Evolutionary conservation across 1,140 invertebrate genomes (phyloP).

Genomic region (Halesus radiatus): DNA sequence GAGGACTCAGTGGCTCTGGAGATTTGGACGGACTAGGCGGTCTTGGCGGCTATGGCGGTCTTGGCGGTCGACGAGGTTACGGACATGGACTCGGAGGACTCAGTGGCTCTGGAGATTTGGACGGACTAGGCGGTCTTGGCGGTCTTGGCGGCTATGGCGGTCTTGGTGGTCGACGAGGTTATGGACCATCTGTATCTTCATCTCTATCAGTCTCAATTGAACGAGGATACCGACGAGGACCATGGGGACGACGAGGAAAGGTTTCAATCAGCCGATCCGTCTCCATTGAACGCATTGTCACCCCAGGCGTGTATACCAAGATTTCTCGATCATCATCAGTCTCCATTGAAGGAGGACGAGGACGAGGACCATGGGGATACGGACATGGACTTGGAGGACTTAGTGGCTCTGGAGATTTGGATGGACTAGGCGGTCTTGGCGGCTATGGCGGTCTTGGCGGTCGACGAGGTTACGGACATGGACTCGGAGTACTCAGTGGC

Average conservation of each 20-base stretch:
- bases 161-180: not conserved
- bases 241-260: not conserved
- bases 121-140: not conserved
- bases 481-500: too few species aligned
- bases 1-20: not conserved
- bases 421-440: too few species aligned
- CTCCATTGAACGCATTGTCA: not conserved
- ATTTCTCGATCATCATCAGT: not conserved
- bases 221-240: not conserved
- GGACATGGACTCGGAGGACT: not conserved
- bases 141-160: not conserved
- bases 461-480: too few species aligned
- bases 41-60: not conserved
- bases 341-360: not conserved
- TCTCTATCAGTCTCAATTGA: constrained; percentile 4
- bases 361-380: constrained; percentile 28
- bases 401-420: not conserved
- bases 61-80: not conserved
- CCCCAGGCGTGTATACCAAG: not conserved
- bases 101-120: not conserved
- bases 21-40: constrained; percentile 20
- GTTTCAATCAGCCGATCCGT: not conserved
- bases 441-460: too few species aligned
- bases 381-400: not conserved
- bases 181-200: not conserved